Base-by-base conservation (phyloP, 2,113 vertebrate species). In the Cygnus buccinator region DNA sequence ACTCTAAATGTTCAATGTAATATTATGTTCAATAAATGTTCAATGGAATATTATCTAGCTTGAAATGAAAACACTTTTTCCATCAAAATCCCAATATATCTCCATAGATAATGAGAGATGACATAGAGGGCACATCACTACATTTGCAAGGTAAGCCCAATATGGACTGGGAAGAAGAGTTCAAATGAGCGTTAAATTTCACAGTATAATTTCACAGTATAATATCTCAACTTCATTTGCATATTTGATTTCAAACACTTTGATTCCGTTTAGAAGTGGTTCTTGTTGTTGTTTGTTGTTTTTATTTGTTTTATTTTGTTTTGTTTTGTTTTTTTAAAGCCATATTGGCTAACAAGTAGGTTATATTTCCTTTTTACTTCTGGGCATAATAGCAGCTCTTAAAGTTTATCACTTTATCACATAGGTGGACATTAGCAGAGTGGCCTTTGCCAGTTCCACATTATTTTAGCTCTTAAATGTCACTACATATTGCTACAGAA, bases 151-250 rank as follows among this genome's bases (percentile, higher is more conserved):
- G 3, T 46, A 63, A 86, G 58, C 2, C 22, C 3, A 35, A 8
- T 6, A 19, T 0, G 0, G 39, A 46, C 10, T 31, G 2, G 6
- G 10, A 26, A 72, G 28, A 75, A 35, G 29, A 73, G 3, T 11
- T 66, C 35, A 83, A 89, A 73, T 20, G 0, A 62, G 41, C 46
- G 44, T 21, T 52, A 58, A 80, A 85, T 78, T 44, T 75, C 62
- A n/a, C 22, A 16, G 4, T 59, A 31, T 48, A 52, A 85, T 78
- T 43, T 74, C 62, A n/a, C 21, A 16, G 4, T 63, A n/a, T 48
- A 54, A 48, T 21, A 48, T 21, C 46, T 48, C 46, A 48, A 21
- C 20, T 10, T 48, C 46, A 48, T 48, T 48, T 48, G 46, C 3
- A 13, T 46, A 19, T 87, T 84, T 86, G 19, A 44, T 52, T 46